Evolutionary conservation across 2,888 invertebrate genomes (phyloP).

Genomic region (Ectobius pallidus): DNA sequence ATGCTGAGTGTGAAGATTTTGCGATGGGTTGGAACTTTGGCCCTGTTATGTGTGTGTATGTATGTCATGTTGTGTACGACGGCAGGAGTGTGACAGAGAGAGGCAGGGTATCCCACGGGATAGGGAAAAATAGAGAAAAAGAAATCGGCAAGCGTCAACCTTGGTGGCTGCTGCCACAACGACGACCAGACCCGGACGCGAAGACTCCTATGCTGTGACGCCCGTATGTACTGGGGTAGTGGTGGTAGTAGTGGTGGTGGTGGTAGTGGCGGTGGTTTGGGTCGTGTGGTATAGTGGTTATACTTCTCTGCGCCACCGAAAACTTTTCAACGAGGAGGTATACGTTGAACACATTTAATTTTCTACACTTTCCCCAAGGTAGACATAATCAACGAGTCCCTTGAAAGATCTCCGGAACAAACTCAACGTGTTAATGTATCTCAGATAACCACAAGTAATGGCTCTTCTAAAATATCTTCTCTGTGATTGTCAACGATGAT

Average conservation of each 20-base stretch:
- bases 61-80: conserved; percentile 27
- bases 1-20: neutral
- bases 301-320: conserved; percentile 4
- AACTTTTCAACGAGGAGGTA: conserved; percentile 14
- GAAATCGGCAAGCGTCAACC: neutral
- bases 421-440: too few species aligned
- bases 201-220: neutral
- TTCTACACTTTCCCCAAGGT: neutral
- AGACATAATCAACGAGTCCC: neutral
- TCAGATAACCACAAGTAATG: too few species aligned
- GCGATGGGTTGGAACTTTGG: conserved; percentile 35
- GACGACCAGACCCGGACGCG: neutral
- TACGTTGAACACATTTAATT: neutral
- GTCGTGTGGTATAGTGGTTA: conserved; percentile 14
- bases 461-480: too few species aligned
- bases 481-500: too few species aligned
- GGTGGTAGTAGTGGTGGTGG: conserved; percentile 9
- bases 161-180: neutral
- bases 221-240: conserved; percentile 2
- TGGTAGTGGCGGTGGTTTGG: neutral
- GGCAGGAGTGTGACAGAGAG: conserved; percentile 29
- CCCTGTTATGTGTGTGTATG: conserved; percentile 16
- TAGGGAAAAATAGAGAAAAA: conserved; percentile 5
- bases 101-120: neutral
- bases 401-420: too few species aligned